These are phyloP conservation scores for silkworm (Bombyx mori) DNA, from an alignment of 1,140 invertebrate genomes.

Conservation along the genomic window ASM3026992v2 NC_085109.1:8251501-8252000, in stretches of 20 bases:
- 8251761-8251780: slow-evolving; percentile 21
- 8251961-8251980: slow-evolving; percentile 73
- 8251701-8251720: slow-evolving; percentile 12
- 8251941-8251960: slow-evolving; percentile 42
- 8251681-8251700: slow-evolving; percentile 5
- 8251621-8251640: too few relatives aligned
- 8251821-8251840: slow-evolving; percentile 54
- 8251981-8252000: slow-evolving; percentile 76
- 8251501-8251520: not conserved
- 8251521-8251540: not conserved
- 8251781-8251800: slow-evolving; percentile 33
- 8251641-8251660: too few relatives aligned
- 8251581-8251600: too few relatives aligned
- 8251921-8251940: slow-evolving; percentile 75
- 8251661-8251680: too few relatives aligned
- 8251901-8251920: slow-evolving; percentile 34
- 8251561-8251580: not conserved
- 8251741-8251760: slow-evolving; percentile 7
- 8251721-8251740: slow-evolving; percentile 9
- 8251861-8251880: slow-evolving; percentile 39
- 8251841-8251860: slow-evolving; percentile 36
- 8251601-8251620: too few relatives aligned
- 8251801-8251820: slow-evolving; percentile 46
- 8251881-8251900: slow-evolving; percentile 38
- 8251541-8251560: not conserved